These are phyloP conservation scores for Mionectes macconnelli DNA, from an alignment of 2,113 vertebrate species.

Conservation along the genomic window DNA sequence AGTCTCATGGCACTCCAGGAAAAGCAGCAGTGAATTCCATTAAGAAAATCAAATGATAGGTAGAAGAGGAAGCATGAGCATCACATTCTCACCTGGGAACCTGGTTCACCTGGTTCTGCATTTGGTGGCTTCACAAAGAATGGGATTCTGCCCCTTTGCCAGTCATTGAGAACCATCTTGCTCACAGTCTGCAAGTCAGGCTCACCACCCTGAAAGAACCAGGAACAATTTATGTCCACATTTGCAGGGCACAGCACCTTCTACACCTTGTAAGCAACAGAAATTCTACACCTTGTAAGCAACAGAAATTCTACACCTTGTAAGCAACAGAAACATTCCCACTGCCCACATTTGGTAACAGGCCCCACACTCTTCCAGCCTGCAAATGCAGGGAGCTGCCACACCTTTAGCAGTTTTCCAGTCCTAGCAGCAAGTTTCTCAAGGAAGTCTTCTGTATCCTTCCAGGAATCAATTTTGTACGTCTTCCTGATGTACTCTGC, in stretches of 20 bases:
- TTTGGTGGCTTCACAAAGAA: slow-evolving; percentile 95
- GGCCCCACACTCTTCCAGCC: not conserved
- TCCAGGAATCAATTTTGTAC: slow-evolving; percentile 90
- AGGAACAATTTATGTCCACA: not conserved
- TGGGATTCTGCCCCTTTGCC: slow-evolving; percentile 96
- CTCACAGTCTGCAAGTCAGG: slow-evolving; percentile 90
- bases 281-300: not conserved
- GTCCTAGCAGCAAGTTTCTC: slow-evolving; percentile 91
- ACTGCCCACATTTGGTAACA: not conserved
- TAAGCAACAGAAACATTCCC: not conserved
- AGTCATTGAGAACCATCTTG: slow-evolving; percentile 99
- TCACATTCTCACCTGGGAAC: slow-evolving; percentile 73
- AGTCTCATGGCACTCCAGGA: not conserved
- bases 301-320: not conserved
- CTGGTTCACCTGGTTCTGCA: slow-evolving; percentile 70
- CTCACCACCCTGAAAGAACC: slow-evolving; percentile 86
- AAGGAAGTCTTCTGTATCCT: slow-evolving; percentile 88
- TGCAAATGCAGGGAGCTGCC: not conserved
- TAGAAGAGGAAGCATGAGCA: not conserved
- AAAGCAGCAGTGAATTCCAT: not conserved
- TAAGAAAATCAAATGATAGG: not conserved
- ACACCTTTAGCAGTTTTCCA: slow-evolving; percentile 94
- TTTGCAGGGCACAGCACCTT: not conserved
- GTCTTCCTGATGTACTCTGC: slow-evolving; percentile 94
- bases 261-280: not conserved